Percentiles rank a stretch among this genome's conserved stretches.
These are phyloP conservation scores for Podarcis lilfordi DNA, from an alignment of 2,797 vertebrate species.

Conservation along the genomic window DNA sequence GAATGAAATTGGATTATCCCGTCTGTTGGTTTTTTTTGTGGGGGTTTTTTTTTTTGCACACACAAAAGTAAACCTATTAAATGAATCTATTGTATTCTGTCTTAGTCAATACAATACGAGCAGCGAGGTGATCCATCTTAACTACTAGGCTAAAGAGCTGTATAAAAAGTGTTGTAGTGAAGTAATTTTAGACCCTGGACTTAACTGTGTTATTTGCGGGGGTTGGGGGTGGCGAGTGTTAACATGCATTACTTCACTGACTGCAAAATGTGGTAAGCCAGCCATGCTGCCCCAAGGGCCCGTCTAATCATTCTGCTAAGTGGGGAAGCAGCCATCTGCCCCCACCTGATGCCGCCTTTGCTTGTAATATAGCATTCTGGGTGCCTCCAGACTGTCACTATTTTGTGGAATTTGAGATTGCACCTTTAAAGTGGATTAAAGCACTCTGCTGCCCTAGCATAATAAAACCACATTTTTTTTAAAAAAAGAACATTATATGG, in stretches of 20 bases:
- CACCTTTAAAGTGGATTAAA: too few species aligned
- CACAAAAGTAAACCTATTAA: conserved; percentile 51
- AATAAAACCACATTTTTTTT: too few species aligned
- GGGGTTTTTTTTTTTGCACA: not conserved
- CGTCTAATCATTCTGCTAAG: too few species aligned
- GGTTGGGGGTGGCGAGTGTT: not conserved
- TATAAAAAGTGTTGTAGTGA: not conserved
- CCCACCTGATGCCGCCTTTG: too few species aligned
- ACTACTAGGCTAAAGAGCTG: not conserved
- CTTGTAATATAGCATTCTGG: too few species aligned
- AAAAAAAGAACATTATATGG: too few species aligned
- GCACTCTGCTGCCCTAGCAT: too few species aligned
- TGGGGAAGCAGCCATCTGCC: too few species aligned
- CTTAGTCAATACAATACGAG: conserved; percentile 21
- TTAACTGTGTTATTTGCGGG: not conserved
- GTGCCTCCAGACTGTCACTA: too few species aligned
- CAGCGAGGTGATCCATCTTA: conserved; percentile 4
- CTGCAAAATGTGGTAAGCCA: not conserved
- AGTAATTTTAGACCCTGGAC: not conserved
- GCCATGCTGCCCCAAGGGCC: not conserved
- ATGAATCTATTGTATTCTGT: conserved; percentile 47
- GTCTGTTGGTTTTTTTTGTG: too few species aligned
- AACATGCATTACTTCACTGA: not conserved
- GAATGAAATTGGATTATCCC: conserved; percentile 62
- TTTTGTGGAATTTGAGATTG: too few species aligned